phyloP scores from a whole-genome alignment of 1,140 invertebrate species.

The Cardiocondyla obscurior region DNA sequence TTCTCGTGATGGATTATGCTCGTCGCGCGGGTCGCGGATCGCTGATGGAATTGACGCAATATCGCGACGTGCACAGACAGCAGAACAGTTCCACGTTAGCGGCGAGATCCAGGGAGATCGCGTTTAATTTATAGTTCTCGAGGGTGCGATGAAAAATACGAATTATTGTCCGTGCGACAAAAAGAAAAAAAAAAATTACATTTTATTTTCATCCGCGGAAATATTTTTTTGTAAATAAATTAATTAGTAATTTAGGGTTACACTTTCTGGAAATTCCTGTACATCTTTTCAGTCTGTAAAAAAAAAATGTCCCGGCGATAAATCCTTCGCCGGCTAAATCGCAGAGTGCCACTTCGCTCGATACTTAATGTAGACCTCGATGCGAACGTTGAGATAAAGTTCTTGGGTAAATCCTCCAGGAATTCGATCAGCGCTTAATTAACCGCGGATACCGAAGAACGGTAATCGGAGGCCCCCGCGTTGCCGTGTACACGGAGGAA shows the following conservation, averaged over 20 bases:
- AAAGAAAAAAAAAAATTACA: no score
- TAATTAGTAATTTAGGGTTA: no score
- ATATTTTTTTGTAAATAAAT: not conserved
- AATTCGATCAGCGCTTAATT: slow-evolving; percentile 1
- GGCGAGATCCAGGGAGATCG: not conserved
- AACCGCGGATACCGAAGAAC: not conserved
- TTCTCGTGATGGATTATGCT: slow-evolving; percentile 36
- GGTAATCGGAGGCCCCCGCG: not conserved
- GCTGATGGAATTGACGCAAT: not conserved
- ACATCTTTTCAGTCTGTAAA: no score
- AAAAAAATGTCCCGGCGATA: not conserved
- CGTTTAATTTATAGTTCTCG: not conserved
- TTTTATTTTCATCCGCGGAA: not conserved
- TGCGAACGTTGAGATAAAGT: not conserved
- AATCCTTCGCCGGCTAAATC: not conserved
- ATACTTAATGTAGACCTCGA: not conserved
- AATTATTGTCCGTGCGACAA: not conserved
- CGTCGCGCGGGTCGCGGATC: not conserved
- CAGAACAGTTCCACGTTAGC: not conserved
- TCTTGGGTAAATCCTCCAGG: not conserved
- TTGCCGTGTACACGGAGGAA: not conserved
- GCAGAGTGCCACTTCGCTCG: not conserved
- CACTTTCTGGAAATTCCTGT: no score
- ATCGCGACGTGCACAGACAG: not conserved
- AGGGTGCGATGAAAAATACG: not conserved